phyloP scores from a whole-genome alignment of 1,140 invertebrate genomes.

The Elysia chlorotica region DNA sequence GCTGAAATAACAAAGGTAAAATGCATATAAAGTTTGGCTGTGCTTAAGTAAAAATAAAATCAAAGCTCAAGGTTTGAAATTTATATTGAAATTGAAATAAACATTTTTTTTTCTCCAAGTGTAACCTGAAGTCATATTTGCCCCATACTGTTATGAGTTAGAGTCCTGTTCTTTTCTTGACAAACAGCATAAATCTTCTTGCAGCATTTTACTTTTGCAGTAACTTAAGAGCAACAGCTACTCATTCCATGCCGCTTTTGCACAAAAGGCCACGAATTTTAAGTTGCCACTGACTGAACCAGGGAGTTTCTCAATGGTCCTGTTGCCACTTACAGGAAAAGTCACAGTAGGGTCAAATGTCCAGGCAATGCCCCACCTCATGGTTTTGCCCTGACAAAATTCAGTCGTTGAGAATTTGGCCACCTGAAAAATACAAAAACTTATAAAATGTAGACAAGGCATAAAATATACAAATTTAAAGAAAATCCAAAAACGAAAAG shows the following conservation, averaged over 20 bases:
- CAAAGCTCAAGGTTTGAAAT: too few relatives aligned
- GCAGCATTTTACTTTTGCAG: too few relatives aligned
- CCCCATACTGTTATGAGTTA: neutral
- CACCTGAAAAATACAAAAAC: conserved; percentile 38
- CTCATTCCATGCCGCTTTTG: neutral
- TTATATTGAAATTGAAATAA: too few relatives aligned
- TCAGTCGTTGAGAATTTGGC: conserved; percentile 74
- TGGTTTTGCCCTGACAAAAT: conserved; percentile 93
- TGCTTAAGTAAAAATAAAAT: too few relatives aligned
- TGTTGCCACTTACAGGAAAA: conserved; percentile 52
- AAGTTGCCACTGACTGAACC: neutral
- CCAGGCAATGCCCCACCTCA: conserved; percentile 74
- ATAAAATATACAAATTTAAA: too few relatives aligned
- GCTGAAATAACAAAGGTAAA: too few relatives aligned
- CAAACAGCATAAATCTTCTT: neutral
- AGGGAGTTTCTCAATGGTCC: neutral
- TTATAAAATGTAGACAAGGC: too few relatives aligned
- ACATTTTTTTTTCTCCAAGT: too few relatives aligned
- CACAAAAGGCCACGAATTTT: neutral
- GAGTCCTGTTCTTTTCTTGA: neutral
- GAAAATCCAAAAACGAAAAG: too few relatives aligned
- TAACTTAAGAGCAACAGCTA: neutral
- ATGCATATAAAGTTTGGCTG: too few relatives aligned
- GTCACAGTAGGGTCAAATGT: conserved; percentile 62
- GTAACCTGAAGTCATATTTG: too few relatives aligned